Evolutionary conservation across 2,888 invertebrate genomes (phyloP), one percentile per base, ranked within the genome.

Genomic region (Halocaridina rubra): DNA sequence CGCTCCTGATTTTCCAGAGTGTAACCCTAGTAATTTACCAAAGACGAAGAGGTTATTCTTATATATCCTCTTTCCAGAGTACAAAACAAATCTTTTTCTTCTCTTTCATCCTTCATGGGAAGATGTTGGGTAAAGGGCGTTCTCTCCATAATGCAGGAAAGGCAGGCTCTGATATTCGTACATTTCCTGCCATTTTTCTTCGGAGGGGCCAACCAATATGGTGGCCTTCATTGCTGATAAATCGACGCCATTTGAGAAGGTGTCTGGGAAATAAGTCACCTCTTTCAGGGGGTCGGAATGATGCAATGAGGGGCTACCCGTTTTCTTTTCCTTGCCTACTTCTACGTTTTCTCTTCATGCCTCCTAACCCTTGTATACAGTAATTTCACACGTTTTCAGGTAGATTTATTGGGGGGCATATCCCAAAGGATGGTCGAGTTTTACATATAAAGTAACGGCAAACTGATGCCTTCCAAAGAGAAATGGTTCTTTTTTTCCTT

Each of bases 141-240:
- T 76, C n/a, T 64, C 67, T 74, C 64, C 76, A 61, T 74, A 79
- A 64, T 74, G 64, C 53, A 29, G 67, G 74, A 84, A 78, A 84
- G 61, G 79, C 74, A 79, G 74, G 74, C 74, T 46, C 84, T 79
- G 79, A 79, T 84, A 84, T 84, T 84, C 84, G 74, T 79, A 84
- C 79, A 79, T 84, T 84, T 84, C 79, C 79, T 46, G 74, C 39
- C 72, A 84, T 84, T 84, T 84, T 84, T 84, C 84, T 84, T 74
- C 79, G 24, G 19, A 39, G 33, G 33, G 32, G 79, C 46, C 79
- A 79, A 79, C 84, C 84, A 84, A 84, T 84, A 84, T 84, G 84
- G 84, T 64, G 72, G 79, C 79, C 79, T 84, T 84, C 84, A 84
- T 84, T 79, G 84, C 84, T 84, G 84, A 84, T 84, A 84, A 84